Evolutionary conservation across 1,140 invertebrate genomes (phyloP), one percentile per base, ranked within the genome.

Genomic region (Anoplophora glabripennis): DNA sequence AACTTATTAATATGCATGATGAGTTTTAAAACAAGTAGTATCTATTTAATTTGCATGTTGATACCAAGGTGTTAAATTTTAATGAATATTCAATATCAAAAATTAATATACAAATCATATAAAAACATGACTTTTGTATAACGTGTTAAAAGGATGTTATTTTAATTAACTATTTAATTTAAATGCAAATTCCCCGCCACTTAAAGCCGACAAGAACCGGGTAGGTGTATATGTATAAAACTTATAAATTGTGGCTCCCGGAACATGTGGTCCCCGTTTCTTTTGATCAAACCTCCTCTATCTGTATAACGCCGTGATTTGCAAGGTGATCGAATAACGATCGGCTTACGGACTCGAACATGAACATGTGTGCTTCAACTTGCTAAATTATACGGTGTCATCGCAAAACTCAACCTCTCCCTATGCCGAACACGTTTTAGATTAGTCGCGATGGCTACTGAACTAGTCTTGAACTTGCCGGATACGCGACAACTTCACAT

Each of bases 361-460:
- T 36, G n/a, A 52, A 17, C 48, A 52, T 38, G 21, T 52, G 33
- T 36, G 48, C 41, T 54, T 2, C 45, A 47, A 53, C 53, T 59
- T 63, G 61, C 48, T 63, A 63, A 63, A 63, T 63, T 63, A 63
- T 59, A 59, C 55, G 44, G 61, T 47, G 47, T 53, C 47, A 51
- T 59, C 49, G 52, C 47, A 52, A 55, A 59, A 59, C 37, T 34
- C 11, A 33, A 46, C 40, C 14, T 47, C 51, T 62, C 56, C 52
- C 54, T 40, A 63, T 63, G 54, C 64, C 49, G 45, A 57, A 54
- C 60, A 65, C 64, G 64, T 65, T 53, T 65, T 49, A 65, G 64
- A 65, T 65, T 65, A 65, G 53, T 56, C 60, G 40, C 40, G 38
- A 48, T 57, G 58, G 58, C 52, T 55, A 58, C 63, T 34, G 53